Evolutionary conservation across 2,888 invertebrate genomes (phyloP).

Genomic region (Thecocarcelia acutangulata): DNA sequence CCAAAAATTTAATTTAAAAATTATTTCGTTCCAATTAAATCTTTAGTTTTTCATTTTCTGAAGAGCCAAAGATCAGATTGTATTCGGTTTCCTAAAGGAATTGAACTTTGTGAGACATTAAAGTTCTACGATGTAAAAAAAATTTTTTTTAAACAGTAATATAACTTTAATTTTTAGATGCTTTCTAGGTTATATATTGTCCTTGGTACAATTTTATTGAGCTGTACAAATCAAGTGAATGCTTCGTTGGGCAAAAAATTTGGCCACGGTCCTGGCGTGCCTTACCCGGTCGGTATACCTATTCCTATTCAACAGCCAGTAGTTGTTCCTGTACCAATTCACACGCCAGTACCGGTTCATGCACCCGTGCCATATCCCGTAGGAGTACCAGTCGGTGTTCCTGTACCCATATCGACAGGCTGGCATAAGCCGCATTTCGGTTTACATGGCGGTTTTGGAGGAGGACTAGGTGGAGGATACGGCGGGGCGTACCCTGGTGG

Average conservation of each 20-base stretch:
- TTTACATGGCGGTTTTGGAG: slow-evolving; percentile 37
- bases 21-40: no score
- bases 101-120: no score
- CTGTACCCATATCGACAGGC: slow-evolving; percentile 57
- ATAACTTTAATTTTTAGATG: slow-evolving; percentile 35
- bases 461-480: slow-evolving; percentile 50
- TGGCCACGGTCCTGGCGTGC: slow-evolving; percentile 23
- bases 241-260: slow-evolving; percentile 44
- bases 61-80: no score
- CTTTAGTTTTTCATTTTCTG: no score
- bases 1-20: no score
- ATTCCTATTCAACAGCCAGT: slow-evolving; percentile 46
- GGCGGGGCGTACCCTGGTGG: slow-evolving; percentile 55
- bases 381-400: slow-evolving; percentile 48
- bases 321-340: slow-evolving; percentile 26
- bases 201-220: slow-evolving; percentile 23
- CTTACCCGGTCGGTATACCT: slow-evolving; percentile 48
- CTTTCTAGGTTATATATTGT: slow-evolving; percentile 2
- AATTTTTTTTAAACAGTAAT: neutral
- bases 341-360: slow-evolving; percentile 28
- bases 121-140: no score
- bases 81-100: no score
- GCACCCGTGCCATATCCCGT: slow-evolving; percentile 47
- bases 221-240: neutral
- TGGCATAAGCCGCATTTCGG: slow-evolving; percentile 54